Base-by-base conservation (phyloP, 2,797 vertebrate species). In the Synanceia verrucosa region DNA sequence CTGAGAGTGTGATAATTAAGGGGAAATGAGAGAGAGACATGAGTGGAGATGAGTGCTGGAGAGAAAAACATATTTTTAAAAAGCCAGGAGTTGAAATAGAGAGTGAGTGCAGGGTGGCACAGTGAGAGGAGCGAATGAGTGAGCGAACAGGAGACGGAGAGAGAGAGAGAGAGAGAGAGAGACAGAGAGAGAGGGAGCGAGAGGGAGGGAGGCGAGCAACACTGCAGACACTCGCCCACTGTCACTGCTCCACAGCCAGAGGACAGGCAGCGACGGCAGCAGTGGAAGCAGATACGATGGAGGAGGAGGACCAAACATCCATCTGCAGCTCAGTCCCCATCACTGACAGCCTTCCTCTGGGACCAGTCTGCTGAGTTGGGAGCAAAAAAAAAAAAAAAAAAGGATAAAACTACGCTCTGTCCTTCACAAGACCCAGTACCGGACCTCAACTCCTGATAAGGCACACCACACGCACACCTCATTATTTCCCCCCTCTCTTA, bases 171-270 rank as follows among this genome's bases (percentile, higher is more conserved):
- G 76, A 6, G 76, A 4, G 56, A 21, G 77, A 4, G 75, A 44
- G 85, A 29, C 72, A 5, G 65, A 23, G 74, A 2, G 76, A 33
- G 76, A 59, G 85, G 6, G 43, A 65, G 76, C 2, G 65, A 53
- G 81, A 92, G 94, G 91, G 93, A 77, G 90, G 70, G 91, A 87
- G 87, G 82, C 64, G 78, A 86, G 82, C 78, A 82, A 85, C 83
- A 87, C 90, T 91, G 91, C 90, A 93, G 91, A 91, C 88, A 78
- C 91, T 88, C 88, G 76, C 84, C 86, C 90, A 81, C 88, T 89
- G 89, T 91, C 92, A 92, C 90, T 85, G 89, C 91, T 94, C 94
- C 90, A 92, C 94, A 87, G 91, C 94, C 92, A 91, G 93, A 94
- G 87, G 91, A 95, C 92, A 90, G 78, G 92, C 90, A 66, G 90